Evolutionary conservation across 1,140 invertebrate genomes (phyloP).

Genomic region (Caenorhabditis remanei): DNA sequence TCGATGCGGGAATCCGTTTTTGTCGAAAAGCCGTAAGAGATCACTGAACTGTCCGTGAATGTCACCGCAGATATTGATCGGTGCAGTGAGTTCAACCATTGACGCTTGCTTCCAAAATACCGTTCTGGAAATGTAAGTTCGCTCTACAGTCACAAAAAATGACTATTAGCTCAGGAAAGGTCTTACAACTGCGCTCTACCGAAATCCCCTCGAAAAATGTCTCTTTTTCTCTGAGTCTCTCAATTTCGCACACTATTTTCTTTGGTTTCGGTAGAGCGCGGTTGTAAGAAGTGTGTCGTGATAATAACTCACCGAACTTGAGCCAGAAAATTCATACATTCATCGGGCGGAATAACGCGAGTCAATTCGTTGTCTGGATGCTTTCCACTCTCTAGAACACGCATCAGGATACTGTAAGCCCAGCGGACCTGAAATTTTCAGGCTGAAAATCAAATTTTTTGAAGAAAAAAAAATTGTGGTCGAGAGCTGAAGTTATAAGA

Average conservation of each 20-base stretch:
- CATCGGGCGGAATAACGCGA: not conserved
- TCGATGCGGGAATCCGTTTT: conserved; percentile 44
- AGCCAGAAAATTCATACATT: not conserved
- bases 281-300: no score
- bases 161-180: no score
- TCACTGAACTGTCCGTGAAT: conserved; percentile 62
- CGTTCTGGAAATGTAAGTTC: not conserved
- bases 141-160: not conserved
- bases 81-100: conserved; percentile 69
- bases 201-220: no score
- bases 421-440: not conserved
- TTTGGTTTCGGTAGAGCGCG: no score
- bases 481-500: not conserved
- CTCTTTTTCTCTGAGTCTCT: no score
- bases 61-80: conserved; percentile 79
- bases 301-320: no score
- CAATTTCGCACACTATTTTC: no score
- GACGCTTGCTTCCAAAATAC: not conserved
- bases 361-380: not conserved
- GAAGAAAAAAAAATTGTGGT: no score
- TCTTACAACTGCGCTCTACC: no score
- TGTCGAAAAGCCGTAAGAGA: conserved; percentile 78
- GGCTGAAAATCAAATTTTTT: no score
- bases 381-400: conserved; percentile 6
- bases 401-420: conserved; percentile 30